Evolutionary conservation across 2,113 vertebrate genomes (phyloP).

Genomic region (Hucho hucho): DNA sequence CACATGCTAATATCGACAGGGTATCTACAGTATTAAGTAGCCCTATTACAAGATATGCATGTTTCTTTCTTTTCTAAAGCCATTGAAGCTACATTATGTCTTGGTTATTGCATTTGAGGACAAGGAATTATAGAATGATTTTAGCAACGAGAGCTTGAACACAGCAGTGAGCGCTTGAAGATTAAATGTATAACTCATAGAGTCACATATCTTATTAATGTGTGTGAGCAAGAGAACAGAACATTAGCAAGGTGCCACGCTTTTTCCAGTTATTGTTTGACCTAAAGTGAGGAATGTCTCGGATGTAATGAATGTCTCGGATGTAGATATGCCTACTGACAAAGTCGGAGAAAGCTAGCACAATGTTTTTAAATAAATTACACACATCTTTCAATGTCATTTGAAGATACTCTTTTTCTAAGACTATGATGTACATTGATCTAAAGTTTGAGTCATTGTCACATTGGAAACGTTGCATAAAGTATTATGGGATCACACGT

Average conservation of each 20-base stretch:
- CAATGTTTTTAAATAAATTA: not conserved
- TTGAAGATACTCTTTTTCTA: not conserved
- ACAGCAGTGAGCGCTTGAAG: not conserved
- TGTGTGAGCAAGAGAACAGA: not conserved
- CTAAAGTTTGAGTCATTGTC: not conserved
- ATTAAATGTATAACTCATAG: constrained; percentile 27
- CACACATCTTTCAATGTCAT: constrained; percentile 2
- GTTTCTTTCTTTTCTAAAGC: not conserved
- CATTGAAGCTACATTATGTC: not conserved
- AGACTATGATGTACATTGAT: not conserved
- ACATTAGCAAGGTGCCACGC: not conserved
- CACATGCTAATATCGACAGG: no score
- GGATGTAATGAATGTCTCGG: not conserved
- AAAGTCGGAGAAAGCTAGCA: not conserved
- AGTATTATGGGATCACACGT: not conserved
- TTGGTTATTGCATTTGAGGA: constrained; percentile 7
- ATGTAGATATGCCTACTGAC: not conserved
- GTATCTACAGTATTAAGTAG: not conserved
- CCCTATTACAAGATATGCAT: not conserved
- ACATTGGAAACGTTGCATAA: not conserved
- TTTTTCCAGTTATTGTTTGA: not conserved
- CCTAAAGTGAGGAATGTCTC: not conserved
- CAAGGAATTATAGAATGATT: constrained; percentile 14
- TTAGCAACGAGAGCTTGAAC: not conserved
- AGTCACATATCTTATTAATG: constrained; percentile 10